These are phyloP conservation scores for Syrista parreyssii DNA, from an alignment of 2,888 invertebrate species.

Conservation along the genomic window DNA sequence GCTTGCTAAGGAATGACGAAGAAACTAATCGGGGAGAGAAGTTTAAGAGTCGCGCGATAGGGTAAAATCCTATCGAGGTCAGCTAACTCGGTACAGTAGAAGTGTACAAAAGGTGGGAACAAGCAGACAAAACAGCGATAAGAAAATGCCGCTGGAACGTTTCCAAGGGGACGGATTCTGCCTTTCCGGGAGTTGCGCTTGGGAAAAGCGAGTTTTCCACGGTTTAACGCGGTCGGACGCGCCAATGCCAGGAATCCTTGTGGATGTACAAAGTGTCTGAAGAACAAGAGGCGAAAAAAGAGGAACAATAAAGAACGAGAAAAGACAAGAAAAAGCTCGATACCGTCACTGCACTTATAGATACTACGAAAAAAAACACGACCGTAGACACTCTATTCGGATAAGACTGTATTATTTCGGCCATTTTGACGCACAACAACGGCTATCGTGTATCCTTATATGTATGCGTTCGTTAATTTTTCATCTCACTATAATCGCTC, in stretches of 20 bases:
- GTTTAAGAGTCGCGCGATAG: constrained; percentile 25
- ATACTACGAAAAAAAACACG: neutral
- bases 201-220: neutral
- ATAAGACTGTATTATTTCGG: constrained; percentile 35
- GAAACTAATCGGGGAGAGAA: constrained; percentile 24
- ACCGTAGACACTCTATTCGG: neutral
- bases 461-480: neutral
- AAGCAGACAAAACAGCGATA: constrained; percentile 45
- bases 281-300: neutral
- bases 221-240: neutral
- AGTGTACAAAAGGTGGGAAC: constrained; percentile 23
- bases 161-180: neutral
- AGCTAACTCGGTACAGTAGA: constrained; percentile 32
- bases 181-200: neutral
- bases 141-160: constrained; percentile 28
- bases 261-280: neutral
- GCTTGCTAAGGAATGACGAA: constrained; percentile 2
- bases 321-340: neutral
- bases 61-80: constrained; percentile 37
- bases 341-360: neutral
- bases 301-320: neutral
- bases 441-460: neutral
- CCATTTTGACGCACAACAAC: constrained; percentile 50
- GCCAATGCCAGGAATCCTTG: neutral
- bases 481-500: neutral